These are phyloP conservation scores for Parapristionchus giblindavisi DNA, from an alignment of 2,888 invertebrate genomes.

Conservation along the genomic window DNA sequence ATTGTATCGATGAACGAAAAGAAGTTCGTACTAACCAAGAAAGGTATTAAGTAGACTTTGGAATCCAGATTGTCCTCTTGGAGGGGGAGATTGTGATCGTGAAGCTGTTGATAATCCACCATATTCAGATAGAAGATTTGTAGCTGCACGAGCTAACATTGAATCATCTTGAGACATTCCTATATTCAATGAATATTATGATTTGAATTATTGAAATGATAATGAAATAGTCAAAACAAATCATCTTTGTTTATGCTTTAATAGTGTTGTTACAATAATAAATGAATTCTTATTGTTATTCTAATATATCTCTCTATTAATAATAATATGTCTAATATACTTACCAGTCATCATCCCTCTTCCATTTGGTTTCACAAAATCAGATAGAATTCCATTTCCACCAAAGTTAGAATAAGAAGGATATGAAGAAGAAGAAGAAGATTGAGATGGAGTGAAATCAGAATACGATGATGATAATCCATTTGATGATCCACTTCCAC, in stretches of 20 bases:
- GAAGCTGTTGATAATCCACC: conserved; percentile 30
- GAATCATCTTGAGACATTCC: background rate
- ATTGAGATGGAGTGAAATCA: conserved; percentile 16
- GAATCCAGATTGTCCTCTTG: conserved; percentile 48
- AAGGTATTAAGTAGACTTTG: conserved; percentile 49
- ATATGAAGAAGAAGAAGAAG: background rate
- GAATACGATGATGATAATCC: no score
- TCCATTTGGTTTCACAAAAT: background rate
- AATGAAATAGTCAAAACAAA: no score
- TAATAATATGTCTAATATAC: background rate
- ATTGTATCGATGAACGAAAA: background rate
- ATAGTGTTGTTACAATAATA: no score
- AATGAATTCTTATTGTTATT: no score
- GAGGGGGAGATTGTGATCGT: conserved; percentile 41
- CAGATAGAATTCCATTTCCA: conserved; percentile 30
- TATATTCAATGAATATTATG: no score
- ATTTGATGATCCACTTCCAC: no score
- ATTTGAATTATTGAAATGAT: no score
- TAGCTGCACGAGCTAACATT: conserved; percentile 8
- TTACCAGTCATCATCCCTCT: background rate
- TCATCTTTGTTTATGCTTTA: no score
- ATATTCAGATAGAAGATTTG: conserved; percentile 25
- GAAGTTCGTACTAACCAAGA: conserved; percentile 42
- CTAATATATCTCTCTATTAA: no score
- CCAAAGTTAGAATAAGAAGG: conserved; percentile 34